Evolutionary conservation across 2,888 invertebrate species (phyloP), one percentile per base, ranked within the genome.

Genomic region (Liodrosophila aerea): DNA sequence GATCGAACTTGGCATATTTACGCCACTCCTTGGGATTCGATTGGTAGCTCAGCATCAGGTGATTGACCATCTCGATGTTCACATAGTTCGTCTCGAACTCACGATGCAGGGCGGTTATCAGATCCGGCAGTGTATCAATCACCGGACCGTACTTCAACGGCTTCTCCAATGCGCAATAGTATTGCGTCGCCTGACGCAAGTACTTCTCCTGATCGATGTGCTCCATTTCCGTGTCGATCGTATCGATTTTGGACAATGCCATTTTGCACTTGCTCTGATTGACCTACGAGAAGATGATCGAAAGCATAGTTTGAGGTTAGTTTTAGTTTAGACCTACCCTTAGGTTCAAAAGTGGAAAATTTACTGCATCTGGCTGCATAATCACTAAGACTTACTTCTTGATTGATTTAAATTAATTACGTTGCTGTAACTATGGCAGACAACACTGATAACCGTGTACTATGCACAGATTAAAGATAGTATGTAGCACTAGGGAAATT

Each of bases 1-100:
- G 93, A 90, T 98, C 98, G 87, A 97, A 98, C 88, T 97, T 98
- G 2, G 98, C 98, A 87, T 93, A 99, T 88, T 95, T 96, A 87
- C 93, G 94, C 99, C 99, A 99, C 68, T 99, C 98, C 13, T 92
- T 92, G 0, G 95, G 94, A 81, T 97, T 95, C 34, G 97, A 97
- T 87, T 95, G 95, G 91, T 99, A 99, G 0, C 91, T 91, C 1
- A 91, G 87, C 91, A 93, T 94, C 54, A 98, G 89, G 56, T 94
- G 93, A 85, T 95, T 93, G 7, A 99, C 97, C 87, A 96, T 93
- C 76, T 99, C 98, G 54, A 98, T 94, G 87, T 98, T 96, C 15
- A 99, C 96, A 64, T 93, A 91, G 85, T 97, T 95, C 11, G 92
- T 91, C 0, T 93, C 92, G 89, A 98, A 98, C 68, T 95, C 93